phyloP scores from a whole-genome alignment of 1,140 invertebrate species.

The Zaprionus ornatus region DNA sequence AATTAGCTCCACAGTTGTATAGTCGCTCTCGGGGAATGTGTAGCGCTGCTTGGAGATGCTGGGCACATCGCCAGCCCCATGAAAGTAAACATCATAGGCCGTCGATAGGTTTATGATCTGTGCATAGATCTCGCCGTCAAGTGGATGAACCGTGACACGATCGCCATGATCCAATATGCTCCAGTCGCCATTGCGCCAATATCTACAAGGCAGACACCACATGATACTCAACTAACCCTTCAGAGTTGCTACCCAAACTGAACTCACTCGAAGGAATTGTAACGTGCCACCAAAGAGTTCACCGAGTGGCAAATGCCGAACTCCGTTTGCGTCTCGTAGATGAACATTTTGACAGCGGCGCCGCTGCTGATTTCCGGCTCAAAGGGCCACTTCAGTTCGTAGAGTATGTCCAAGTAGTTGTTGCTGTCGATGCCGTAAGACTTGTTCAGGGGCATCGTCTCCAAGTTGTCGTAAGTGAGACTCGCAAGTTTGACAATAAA shows the following conservation, averaged over 20 bases:
- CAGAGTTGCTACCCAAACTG: background rate
- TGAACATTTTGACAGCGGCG: slow-evolving; percentile 84
- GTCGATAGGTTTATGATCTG: slow-evolving; percentile 88
- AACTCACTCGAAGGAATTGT: slow-evolving; percentile 86
- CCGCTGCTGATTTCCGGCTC: slow-evolving; percentile 86
- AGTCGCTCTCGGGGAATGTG: slow-evolving; percentile 83
- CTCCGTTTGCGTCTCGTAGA: slow-evolving; percentile 87
- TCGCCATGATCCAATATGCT: slow-evolving; percentile 84
- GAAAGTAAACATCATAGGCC: slow-evolving; percentile 86
- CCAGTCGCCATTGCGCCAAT: slow-evolving; percentile 86
- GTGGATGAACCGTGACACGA: slow-evolving; percentile 87
- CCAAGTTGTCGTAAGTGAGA: slow-evolving; percentile 86
- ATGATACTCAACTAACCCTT: too few species aligned
- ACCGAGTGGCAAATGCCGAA: slow-evolving; percentile 88
- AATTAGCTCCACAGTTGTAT: slow-evolving; percentile 80
- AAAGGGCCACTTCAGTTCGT: slow-evolving; percentile 85
- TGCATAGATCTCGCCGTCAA: slow-evolving; percentile 89
- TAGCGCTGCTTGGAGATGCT: slow-evolving; percentile 85
- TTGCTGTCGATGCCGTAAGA: slow-evolving; percentile 84
- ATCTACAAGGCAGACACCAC: slow-evolving; percentile 78
- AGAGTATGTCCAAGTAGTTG: slow-evolving; percentile 85
- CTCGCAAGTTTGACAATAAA: slow-evolving; percentile 86
- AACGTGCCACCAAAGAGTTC: slow-evolving; percentile 87
- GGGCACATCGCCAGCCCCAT: slow-evolving; percentile 86
- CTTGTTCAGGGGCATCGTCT: slow-evolving; percentile 84